Percentiles rank a stretch among this genome's conserved stretches.
phyloP scores from a whole-genome alignment of 2,888 invertebrate species.

The Chironomus riparius region DNA sequence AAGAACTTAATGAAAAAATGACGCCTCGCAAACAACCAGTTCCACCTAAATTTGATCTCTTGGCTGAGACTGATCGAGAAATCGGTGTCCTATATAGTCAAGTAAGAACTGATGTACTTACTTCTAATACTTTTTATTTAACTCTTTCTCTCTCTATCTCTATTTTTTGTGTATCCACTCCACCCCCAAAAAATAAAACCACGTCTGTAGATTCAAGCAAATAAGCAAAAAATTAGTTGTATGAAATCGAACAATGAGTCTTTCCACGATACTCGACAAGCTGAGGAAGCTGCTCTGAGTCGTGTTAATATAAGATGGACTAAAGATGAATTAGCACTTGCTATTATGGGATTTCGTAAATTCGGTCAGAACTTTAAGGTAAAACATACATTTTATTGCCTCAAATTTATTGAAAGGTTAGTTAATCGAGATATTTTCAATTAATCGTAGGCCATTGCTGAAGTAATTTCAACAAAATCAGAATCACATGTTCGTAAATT shows the following conservation, averaged over 20 bases:
- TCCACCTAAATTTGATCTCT: constrained; percentile 61
- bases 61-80: constrained; percentile 88
- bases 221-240: constrained; percentile 84
- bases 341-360: constrained; percentile 78
- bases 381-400: constrained; percentile 38
- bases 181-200: too few relatives aligned
- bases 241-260: constrained; percentile 61
- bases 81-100: constrained; percentile 90
- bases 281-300: constrained; percentile 37
- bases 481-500: constrained; percentile 87
- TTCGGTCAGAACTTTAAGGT: constrained; percentile 77
- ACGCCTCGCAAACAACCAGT: constrained; percentile 45
- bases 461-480: constrained; percentile 89
- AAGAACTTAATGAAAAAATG: constrained; percentile 38
- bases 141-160: constrained; percentile 32
- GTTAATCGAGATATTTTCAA: constrained; percentile 36
- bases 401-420: background rate
- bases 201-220: constrained; percentile 82
- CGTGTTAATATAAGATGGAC: constrained; percentile 86
- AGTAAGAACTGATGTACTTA: constrained; percentile 55
- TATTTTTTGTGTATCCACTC: constrained; percentile 31
- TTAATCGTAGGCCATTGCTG: constrained; percentile 80
- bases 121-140: too few relatives aligned
- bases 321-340: constrained; percentile 81
- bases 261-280: constrained; percentile 29